Base-by-base conservation (phyloP, 2,113 vertebrate species). In the Micronycteris hirsuta region DNA sequence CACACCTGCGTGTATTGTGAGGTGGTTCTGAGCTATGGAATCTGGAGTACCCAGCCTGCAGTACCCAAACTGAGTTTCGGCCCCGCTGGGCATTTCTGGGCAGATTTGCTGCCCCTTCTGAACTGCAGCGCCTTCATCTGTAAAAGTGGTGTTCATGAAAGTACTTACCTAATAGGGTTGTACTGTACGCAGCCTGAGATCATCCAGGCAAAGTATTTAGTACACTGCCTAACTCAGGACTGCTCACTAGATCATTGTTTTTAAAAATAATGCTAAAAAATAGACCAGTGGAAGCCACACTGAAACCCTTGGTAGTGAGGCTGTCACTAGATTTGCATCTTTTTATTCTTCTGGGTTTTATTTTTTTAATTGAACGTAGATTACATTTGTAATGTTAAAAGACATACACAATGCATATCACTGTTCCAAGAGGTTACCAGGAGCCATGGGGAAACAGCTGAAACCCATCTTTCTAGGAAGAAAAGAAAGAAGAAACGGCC, bases 381-480 rank as follows among this genome's bases (percentile, higher is more conserved):
- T 68, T 52, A 47, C 22, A 58, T 43, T 86, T 76, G 68, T 5
- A 52, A 47, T 20, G 49, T 91, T n/a, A 67, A 96, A 61, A 94
- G 47, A 73, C 38, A 82, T 17, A 78, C 8, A 81, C 6, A 81
- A 43, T 61, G 73, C 68, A 36, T 36, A 68, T 17, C 4, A 2
- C 41, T 86, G 85, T 90, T 80, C 4, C n/a, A 86, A 52, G 74
- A 86, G 65, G 74, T 89, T 56, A 52, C 68, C 67, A 76, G 73
- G 58, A 90, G 63, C 74, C 93, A 86, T 91, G 78, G 89, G 84
- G 65, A 97, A 95, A 96, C 65, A 96, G 93, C 95, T 94, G 96
- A 97, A 97, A 89, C 10, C 56, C 95, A 97, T 97, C 95, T 96
- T 97, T 97, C 95, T 97, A 97, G 96, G 95, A 98, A 97, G 94